Evolutionary conservation across 2,797 vertebrate genomes (phyloP), one percentile per base, ranked within the genome.

Genomic region (Leptoclinus maculatus): DNA sequence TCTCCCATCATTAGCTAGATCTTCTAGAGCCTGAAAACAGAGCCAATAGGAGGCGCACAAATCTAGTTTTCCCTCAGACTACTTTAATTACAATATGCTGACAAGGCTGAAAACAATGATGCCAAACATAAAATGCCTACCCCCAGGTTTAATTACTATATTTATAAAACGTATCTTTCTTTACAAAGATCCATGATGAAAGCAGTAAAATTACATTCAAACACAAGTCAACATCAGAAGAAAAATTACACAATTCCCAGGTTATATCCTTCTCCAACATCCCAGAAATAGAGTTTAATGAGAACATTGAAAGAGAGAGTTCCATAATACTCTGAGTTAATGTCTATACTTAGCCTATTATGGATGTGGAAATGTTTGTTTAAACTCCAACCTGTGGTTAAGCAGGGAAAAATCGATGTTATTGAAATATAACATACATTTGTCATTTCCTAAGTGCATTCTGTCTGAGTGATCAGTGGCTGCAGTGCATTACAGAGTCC

Each of bases 371-470:
- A 71, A 80, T 71, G 25, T 59, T 75, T 78, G 64, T 69, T 82
- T 89, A 70, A 87, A 67, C 75, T 80, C 72, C 69, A 86, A 89
- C 76, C 80, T 85, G 84, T 88, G 76, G 74, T 27, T 83, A 83
- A 80, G 59, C 74, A 83, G 64, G 68, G 64, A 63, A 54, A 90
- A 87, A 90, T 91, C 89, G 2, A 92, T 90, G 78, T 66, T 84
- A 93, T 92, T 89, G 89, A 90, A 54, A 87, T 86, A 43, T 81
- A 54, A 89, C 90, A 83, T 47, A 86, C 90, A 91, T 92, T 91
- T 90, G 86, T 83, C 59, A 77, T 76, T 88, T 88, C 74, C 86
- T 89, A 88, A 93, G 88, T 91, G 84, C 89, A 69, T 90, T 90
- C 87, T 87, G 90, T 88, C 89, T 89, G 91, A 86, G 79, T 83